Base-by-base conservation (phyloP, 2,888 invertebrate species). In the Teleogryllus oceanicus region DNA sequence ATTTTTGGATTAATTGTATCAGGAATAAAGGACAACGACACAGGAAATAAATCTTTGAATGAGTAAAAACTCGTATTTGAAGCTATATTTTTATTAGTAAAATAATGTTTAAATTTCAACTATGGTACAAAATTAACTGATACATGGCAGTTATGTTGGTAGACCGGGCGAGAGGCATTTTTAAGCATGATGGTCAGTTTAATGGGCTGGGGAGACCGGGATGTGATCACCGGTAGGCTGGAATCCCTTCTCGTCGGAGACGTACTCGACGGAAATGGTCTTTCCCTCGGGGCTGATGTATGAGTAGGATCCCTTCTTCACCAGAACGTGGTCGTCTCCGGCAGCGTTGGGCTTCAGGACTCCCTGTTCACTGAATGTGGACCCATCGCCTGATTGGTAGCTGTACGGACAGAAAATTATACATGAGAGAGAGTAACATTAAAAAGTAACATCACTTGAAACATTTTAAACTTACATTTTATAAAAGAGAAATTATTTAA, bases 191-290 rank as follows among this genome's bases (percentile, higher is more conserved):
- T n/a, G 2, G 11, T n/a, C 21, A 13, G 74, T 74, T 74, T 74
- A 74, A 21, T 20, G 11, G 12, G 21, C 16, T n/a, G 74, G 74
- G 74, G 74, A n/a, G 11, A 74, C 74, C 11, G 74, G 74, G 20
- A 74, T n/a, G 21, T 74, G 74, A 21, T 74, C 74, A 13, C 74
- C 74, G 10, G n/a, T 21, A 21, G 74, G 20, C 20, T 20, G 20
- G 74, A 20, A 74, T 74, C 74, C 74, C 20, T 74, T 74, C 74
- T 74, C 74, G 16, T 74, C 74, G 74, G 74, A n/a, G 74, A 20
- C 20, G 74, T 74, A 74, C 10, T n/a, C 21, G 74, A 21, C 21
- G 20, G n/a, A 20, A 21, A 74, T 74, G 74, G 16, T n/a, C 11
- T 21, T 74, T n/a, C 74, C 74, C 10, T 74, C 74, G 21, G 74